Conservation (phyloP, 2,888 invertebrate species). For the Margaritifera margaritifera region DNA sequence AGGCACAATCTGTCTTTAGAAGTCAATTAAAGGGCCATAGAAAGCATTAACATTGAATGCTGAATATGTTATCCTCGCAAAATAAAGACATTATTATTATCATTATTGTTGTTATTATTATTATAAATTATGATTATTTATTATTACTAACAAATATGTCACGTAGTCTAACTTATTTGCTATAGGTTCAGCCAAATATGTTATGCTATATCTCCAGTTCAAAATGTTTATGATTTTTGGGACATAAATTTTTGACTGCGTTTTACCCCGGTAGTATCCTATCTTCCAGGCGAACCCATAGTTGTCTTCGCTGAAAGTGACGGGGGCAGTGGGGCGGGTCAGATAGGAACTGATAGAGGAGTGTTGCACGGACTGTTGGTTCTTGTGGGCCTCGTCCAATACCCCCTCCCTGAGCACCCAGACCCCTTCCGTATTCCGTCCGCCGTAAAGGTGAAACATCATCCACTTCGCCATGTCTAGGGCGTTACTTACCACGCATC, state of each 20-base stretch:
- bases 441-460: constrained; percentile 55
- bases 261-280: constrained; percentile 67
- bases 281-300: constrained; percentile 66
- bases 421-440: constrained; percentile 29
- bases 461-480: constrained; percentile 68
- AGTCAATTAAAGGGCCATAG: too few relatives aligned
- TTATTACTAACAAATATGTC: too few relatives aligned
- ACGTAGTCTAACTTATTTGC: too few relatives aligned
- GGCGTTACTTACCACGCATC: constrained; percentile 62
- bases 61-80: too few relatives aligned
- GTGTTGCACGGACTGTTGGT: constrained; percentile 34
- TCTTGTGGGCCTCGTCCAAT: constrained; percentile 47
- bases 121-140: too few relatives aligned
- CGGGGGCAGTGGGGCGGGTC: constrained; percentile 52
- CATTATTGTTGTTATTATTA: too few relatives aligned
- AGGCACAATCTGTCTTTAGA: too few relatives aligned
- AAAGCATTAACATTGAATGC: too few relatives aligned
- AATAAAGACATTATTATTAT: too few relatives aligned
- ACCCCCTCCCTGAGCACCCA: constrained; percentile 36
- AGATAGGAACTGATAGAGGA: constrained; percentile 34
- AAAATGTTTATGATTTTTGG: too few relatives aligned
- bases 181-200: too few relatives aligned
- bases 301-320: constrained; percentile 40
- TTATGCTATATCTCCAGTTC: too few relatives aligned
- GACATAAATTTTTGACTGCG: not conserved